Evolutionary conservation across 2,113 vertebrate genomes (phyloP).

Genomic region (Plestiodon gilberti): DNA sequence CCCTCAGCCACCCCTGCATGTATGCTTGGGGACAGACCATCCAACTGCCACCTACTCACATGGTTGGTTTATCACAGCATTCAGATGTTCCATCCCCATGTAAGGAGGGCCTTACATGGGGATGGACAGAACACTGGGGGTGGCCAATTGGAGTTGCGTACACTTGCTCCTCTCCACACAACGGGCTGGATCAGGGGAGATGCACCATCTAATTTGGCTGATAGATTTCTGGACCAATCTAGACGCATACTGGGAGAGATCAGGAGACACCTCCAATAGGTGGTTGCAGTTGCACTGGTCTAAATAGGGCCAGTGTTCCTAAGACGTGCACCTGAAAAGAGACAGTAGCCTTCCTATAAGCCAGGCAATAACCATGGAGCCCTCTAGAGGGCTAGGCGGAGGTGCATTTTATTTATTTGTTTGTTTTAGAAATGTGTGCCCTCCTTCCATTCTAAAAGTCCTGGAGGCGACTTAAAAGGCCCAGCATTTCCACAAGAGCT

Average conservation of each 20-base stretch:
- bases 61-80: no score
- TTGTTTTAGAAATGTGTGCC: not conserved
- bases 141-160: no score
- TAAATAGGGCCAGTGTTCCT: not conserved
- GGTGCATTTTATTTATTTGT: not conserved
- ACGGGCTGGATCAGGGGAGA: no score
- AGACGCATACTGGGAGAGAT: not conserved
- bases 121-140: no score
- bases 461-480: not conserved
- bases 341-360: not conserved
- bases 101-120: no score
- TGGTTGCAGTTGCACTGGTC: not conserved
- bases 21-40: no score
- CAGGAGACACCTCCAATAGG: not conserved
- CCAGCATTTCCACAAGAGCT: no score
- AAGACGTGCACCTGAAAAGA: not conserved
- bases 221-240: not conserved
- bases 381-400: not conserved
- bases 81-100: no score
- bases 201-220: no score
- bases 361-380: not conserved
- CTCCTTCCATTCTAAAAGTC: not conserved
- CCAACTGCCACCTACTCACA: no score
- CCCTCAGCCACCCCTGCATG: no score
- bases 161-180: no score